These are phyloP conservation scores for Erpornis zantholeuca DNA, from an alignment of 2,113 vertebrate species.

Conservation along the genomic window DNA sequence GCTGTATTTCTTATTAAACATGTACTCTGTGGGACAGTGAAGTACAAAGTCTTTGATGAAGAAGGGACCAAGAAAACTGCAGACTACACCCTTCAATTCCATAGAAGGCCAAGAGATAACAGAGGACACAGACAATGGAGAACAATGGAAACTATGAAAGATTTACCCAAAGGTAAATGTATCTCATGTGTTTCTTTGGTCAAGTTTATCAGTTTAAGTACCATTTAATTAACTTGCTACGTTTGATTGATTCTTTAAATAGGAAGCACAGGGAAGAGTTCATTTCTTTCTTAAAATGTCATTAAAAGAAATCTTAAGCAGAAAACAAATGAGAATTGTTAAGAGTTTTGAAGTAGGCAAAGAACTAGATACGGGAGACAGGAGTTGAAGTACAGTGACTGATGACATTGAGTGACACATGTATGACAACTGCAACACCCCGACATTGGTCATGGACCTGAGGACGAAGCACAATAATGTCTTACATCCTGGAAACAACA, in stretches of 20 bases:
- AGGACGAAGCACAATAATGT: neutral
- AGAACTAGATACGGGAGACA: neutral
- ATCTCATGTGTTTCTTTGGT: neutral
- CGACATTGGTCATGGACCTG: neutral
- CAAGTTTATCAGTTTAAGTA: neutral
- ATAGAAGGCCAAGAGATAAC: neutral
- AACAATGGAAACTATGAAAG: neutral
- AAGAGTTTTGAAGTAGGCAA: neutral
- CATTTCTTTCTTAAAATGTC: neutral
- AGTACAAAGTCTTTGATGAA: neutral
- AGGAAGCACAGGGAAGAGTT: neutral
- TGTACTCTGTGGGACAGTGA: neutral
- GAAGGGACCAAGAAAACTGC: neutral
- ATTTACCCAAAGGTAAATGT: neutral
- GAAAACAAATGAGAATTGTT: neutral
- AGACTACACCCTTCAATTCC: fast-evolving
- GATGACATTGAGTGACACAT: neutral
- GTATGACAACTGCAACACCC: neutral
- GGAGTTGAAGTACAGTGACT: neutral
- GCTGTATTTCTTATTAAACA: neutral
- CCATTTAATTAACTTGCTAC: neutral
- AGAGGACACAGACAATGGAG: neutral
- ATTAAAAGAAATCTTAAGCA: neutral
- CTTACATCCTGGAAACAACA: neutral
- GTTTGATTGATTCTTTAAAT: neutral